Percentiles rank a stretch among this genome's conserved stretches.
Evolutionary conservation across 2,113 vertebrate genomes (phyloP).

Genomic region (Puntigrus tetrazona): DNA sequence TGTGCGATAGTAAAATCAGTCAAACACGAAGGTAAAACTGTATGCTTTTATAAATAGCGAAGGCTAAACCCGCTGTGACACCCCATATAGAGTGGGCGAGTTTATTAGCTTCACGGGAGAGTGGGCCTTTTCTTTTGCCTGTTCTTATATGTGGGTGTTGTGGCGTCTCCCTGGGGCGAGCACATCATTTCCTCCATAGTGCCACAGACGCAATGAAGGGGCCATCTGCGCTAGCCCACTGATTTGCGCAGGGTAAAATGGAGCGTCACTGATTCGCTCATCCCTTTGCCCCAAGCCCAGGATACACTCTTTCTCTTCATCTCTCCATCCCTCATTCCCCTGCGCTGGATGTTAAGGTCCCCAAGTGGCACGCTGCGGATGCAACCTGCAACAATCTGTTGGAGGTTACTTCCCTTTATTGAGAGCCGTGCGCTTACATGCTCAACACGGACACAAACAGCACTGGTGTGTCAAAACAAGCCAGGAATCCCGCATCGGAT

Average conservation of each 20-base stretch:
- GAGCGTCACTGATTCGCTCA: slow-evolving; percentile 49
- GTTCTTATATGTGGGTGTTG: slow-evolving; percentile 35
- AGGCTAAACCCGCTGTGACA: neutral
- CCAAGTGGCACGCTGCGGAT: slow-evolving; percentile 10
- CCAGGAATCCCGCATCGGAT: neutral
- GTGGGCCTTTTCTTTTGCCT: neutral
- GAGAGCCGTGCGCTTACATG: neutral
- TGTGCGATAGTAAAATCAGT: neutral
- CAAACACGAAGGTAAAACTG: neutral
- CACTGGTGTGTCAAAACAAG: neutral
- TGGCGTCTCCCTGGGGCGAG: slow-evolving; percentile 36
- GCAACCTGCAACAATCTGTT: slow-evolving; percentile 27
- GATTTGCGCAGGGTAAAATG: slow-evolving; percentile 46
- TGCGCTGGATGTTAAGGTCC: slow-evolving; percentile 21
- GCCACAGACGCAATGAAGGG: slow-evolving; percentile 42
- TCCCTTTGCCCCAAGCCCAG: slow-evolving; percentile 31
- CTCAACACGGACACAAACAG: slow-evolving; percentile 3
- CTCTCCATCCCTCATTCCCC: neutral
- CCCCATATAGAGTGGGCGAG: neutral
- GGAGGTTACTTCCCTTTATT: slow-evolving; percentile 1
- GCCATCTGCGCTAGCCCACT: slow-evolving; percentile 45
- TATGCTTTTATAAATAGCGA: neutral
- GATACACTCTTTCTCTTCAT: slow-evolving; percentile 21
- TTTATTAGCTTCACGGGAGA: neutral
- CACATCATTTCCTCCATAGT: slow-evolving; percentile 35